phyloP scores from a whole-genome alignment of 1,140 invertebrate genomes.

The Drosophila seguyi region DNA sequence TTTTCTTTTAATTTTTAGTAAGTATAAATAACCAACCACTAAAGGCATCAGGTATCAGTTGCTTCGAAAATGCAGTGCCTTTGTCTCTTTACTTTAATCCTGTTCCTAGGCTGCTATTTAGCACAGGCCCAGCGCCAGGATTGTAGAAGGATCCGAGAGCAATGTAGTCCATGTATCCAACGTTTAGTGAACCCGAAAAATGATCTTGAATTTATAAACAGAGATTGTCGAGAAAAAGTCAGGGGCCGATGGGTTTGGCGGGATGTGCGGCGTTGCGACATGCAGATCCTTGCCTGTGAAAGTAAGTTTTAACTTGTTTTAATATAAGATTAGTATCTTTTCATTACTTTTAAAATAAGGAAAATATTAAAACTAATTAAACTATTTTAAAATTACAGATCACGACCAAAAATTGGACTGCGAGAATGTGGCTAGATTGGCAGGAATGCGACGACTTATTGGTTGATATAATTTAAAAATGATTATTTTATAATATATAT shows the following conservation, averaged over 20 bases:
- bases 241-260: constrained; percentile 36
- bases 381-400: constrained; percentile 27
- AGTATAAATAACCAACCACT: neutral
- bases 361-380: too few relatives aligned
- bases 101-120: constrained; percentile 6
- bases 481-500: too few relatives aligned
- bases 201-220: constrained; percentile 22
- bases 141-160: constrained; percentile 22
- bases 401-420: constrained; percentile 34
- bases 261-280: constrained; percentile 39
- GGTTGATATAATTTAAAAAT: neutral
- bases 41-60: neutral
- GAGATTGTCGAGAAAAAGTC: constrained; percentile 19
- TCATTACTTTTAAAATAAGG: too few relatives aligned
- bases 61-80: constrained; percentile 9
- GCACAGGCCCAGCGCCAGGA: constrained; percentile 11
- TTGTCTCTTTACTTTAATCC: neutral
- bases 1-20: neutral
- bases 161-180: constrained; percentile 15
- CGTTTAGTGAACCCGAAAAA: constrained; percentile 32
- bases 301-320: constrained; percentile 33
- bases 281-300: constrained; percentile 44
- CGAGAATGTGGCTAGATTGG: constrained; percentile 32
- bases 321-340: too few relatives aligned
- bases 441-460: constrained; percentile 22